Conservation (phyloP, 2,888 invertebrate species). For the Lumbricus terrestris region DNA sequence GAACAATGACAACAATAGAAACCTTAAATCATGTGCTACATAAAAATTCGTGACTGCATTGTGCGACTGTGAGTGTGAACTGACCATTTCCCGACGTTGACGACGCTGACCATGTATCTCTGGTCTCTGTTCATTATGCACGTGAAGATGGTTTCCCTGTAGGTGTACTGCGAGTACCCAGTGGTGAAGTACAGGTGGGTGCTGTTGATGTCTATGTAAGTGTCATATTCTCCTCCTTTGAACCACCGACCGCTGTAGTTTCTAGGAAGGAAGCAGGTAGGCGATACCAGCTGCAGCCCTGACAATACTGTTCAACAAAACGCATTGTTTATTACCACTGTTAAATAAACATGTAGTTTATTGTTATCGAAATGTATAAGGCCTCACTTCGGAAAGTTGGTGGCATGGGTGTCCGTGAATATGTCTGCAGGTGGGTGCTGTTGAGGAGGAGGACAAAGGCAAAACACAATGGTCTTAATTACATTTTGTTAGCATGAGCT, state of each 20-base stretch:
- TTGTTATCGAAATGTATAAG: no score
- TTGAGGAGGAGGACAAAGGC: no score
- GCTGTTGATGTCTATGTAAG: conserved; percentile 81
- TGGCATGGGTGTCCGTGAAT: no score
- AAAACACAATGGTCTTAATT: no score
- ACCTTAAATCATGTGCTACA: neutral
- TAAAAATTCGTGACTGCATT: no score
- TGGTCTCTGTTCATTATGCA: conserved; percentile 88
- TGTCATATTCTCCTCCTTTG: conserved; percentile 93
- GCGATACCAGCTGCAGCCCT: conserved; percentile 48
- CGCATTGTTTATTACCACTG: neutral
- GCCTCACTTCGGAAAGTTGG: no score
- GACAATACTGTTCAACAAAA: neutral
- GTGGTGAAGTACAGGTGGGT: conserved; percentile 94
- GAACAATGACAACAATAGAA: neutral
- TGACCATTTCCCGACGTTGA: conserved; percentile 90
- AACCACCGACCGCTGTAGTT: conserved; percentile 94
- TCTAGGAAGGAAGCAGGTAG: conserved; percentile 86
- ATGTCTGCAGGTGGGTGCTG: no score
- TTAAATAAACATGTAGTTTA: neutral
- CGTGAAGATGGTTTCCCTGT: conserved; percentile 82
- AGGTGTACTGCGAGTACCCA: conserved; percentile 76
- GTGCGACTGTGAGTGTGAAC: no score
- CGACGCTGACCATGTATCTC: conserved; percentile 89
- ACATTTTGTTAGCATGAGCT: no score